phyloP scores from a whole-genome alignment of 2,888 invertebrate species.

The Homarus gammarus region DNA sequence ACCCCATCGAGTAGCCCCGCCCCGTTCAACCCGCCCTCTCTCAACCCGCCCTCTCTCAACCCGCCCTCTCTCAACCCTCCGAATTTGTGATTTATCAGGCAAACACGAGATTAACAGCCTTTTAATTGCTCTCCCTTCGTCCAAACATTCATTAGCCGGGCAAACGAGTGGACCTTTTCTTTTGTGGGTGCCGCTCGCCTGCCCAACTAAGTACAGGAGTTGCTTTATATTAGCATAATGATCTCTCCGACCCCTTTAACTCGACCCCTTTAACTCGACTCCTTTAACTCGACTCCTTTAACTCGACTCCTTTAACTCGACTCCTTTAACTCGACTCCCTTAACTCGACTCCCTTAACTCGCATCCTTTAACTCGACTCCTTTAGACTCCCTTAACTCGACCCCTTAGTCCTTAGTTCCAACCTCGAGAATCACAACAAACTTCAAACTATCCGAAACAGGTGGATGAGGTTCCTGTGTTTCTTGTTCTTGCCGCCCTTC shows the following conservation, averaged over 20 bases:
- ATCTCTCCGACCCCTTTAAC: constrained; percentile 18
- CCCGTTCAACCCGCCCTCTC: constrained; percentile 12
- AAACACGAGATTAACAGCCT: constrained; percentile 67
- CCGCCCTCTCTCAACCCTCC: too few relatives aligned
- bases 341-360: too few relatives aligned
- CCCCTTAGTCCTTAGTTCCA: background rate
- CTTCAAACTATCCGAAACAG: constrained; percentile 24
- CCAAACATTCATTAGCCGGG: constrained; percentile 63
- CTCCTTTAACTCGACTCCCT: constrained; percentile 19
- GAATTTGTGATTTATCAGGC: constrained; percentile 60
- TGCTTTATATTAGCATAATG: constrained; percentile 61
- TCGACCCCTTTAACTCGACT: constrained; percentile 11
- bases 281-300: background rate
- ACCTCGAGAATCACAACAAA: background rate
- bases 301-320: constrained; percentile 5
- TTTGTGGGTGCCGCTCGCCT: constrained; percentile 47
- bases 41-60: constrained; percentile 25
- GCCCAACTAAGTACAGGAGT: constrained; percentile 37
- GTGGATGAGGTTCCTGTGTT: background rate
- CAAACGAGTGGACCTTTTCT: constrained; percentile 41
- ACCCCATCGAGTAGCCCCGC: constrained; percentile 36
- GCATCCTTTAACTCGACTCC: constrained; percentile 12
- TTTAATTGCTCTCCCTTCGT: constrained; percentile 58
- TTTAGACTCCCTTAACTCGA: background rate
- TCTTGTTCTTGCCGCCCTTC: background rate